Evolutionary conservation across 2,113 vertebrate species (phyloP), one percentile per base, ranked within the genome.

Genomic region (Macrotus californicus): DNA sequence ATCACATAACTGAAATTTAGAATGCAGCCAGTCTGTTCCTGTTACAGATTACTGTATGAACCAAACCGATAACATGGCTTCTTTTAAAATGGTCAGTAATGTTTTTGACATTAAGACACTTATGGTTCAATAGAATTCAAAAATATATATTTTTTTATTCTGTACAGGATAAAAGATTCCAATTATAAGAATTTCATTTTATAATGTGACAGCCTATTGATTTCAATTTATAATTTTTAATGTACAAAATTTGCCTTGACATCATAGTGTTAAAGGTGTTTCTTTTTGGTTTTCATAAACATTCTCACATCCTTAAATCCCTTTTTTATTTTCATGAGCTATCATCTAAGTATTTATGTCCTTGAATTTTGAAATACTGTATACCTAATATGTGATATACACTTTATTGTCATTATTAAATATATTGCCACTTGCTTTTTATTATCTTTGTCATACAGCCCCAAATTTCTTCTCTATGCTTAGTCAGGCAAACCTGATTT

Each of bases 1-100:
- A 67, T 95, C 39, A 79, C 12, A 67, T 43, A 87, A 22, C 61
- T 73, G 21, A 87, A 75, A 73, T 48, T 72, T 77, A 89, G n/a
- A 61, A 89, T 91, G 72, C 9, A 46, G 1, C 67, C 64, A 41
- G 21, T 59, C 67, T 77, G 13, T 76, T 92, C 3, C 22, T 13
- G 16, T 67, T 77, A 46, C 2, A 50, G 9, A 10, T 48, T 61
- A 13, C 21, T 52, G 48, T 64, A 61, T 54, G 9, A 81, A 56
- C 4, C 14, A 88, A 15, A n/a, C 36, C 79, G n/a, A n/a, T 54
- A 93, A 34, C 22, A 8, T 77, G 12, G 6, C 16, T 76, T 76
- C 15, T 87, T 96, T 48, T 96, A 67, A 97, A 89, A 66, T 72
- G 5, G 70, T 82, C 59, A 61, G 56, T 64, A 66, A 26, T 50